Evolutionary conservation across 2,797 vertebrate species (phyloP).

Genomic region (Tamandua tetradactyla): DNA sequence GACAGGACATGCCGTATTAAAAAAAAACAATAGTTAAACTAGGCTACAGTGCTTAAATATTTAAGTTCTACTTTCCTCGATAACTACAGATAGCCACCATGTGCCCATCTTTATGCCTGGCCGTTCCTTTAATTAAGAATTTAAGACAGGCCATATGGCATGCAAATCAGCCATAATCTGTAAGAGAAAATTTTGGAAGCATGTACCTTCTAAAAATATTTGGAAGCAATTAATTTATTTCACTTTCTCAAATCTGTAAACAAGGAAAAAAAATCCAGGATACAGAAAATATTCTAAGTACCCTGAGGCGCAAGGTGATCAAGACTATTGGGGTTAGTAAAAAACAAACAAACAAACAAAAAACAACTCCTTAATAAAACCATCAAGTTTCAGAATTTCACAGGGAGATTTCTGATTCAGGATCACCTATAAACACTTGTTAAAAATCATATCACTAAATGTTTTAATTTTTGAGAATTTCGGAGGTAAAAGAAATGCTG

Average conservation of each 20-base stretch:
- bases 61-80: background rate
- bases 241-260: background rate
- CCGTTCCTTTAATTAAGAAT: background rate
- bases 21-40: background rate
- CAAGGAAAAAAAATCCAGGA: background rate
- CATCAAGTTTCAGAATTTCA: background rate
- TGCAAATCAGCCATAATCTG: background rate
- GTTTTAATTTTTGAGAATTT: background rate
- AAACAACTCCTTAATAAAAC: background rate
- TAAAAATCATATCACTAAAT: background rate
- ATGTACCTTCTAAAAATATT: conserved; percentile 35
- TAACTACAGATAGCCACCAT: background rate
- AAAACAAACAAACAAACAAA: too few relatives aligned
- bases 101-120: conserved; percentile 4
- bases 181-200: background rate
- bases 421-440: background rate
- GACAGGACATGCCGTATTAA: background rate
- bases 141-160: background rate
- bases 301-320: background rate
- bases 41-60: background rate
- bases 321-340: background rate
- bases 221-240: background rate
- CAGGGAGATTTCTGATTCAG: background rate
- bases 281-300: background rate
- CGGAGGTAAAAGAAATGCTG: background rate